Base-by-base conservation (phyloP, 2,888 invertebrate genomes). In the Imbricaverruca yamaguchii region DNA sequence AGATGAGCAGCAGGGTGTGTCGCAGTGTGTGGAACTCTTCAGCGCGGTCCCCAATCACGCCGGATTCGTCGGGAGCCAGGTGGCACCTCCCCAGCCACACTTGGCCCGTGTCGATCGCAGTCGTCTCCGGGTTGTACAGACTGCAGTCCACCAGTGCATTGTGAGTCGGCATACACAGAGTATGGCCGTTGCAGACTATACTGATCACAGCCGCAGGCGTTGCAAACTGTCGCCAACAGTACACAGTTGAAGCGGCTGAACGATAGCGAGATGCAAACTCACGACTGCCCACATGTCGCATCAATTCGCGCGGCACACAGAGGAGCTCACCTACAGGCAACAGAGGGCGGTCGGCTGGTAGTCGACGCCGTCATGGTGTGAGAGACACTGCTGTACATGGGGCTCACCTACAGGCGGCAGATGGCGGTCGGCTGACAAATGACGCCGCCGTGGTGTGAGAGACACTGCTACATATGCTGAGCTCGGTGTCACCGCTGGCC, bases 1-100 rank as follows among this genome's bases (percentile, higher is more conserved):
- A 89, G 82, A 97, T 92, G 81, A 96, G 89, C 79, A 97, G 89
- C 57, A 95, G 92, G 59, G 93, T 91, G 86, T 97, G 96, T 83
- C 93, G 90, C 83, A 95, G 89, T 83, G 92, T 91, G 87, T 95
- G 94, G 82, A 85, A 86, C 83, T 86, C 86, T 80, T 86, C 86
- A 82, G 86, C 86, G 11, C 86, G 82, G 82, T 86, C 86, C 23
- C 85, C 74, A 3, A 86, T 85, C 63, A 86, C 85, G 2, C 84
- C 84, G 39, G 84, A 84, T 83, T 86, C 86, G 79, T 86, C 85
- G 4, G 86, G 10, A 21, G 53, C 13, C 8, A 74, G 6, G 53
- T 21, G 4, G 53, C 18, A 7, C 10, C 9, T 7, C 8, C 21
- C 74, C 53, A 21, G 21, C 3, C 21, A 3, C 15, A 21, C 12